Evolutionary conservation across 2,888 invertebrate genomes (phyloP).

Genomic region (Microctonus hyperodae): DNA sequence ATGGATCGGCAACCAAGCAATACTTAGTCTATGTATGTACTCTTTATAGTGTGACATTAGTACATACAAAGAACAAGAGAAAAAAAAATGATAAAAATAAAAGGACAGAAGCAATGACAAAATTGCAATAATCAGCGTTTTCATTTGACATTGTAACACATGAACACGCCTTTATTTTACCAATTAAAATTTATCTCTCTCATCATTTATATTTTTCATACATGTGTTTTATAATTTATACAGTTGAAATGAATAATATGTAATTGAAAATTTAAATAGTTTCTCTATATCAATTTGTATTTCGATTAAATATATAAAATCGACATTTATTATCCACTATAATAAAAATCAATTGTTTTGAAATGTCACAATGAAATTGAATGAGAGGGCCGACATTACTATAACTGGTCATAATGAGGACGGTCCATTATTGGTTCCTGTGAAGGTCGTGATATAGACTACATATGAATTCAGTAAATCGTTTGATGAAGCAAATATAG

Average conservation of each 20-base stretch:
- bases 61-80: not conserved
- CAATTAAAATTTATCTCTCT: not conserved
- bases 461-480: not conserved
- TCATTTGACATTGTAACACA: not conserved
- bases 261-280: not conserved
- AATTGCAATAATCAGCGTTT: not conserved
- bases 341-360: not conserved
- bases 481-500: not conserved
- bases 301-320: not conserved
- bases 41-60: slow-evolving; percentile 1
- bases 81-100: slow-evolving; percentile 15
- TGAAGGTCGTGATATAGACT: not conserved
- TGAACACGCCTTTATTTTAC: not conserved
- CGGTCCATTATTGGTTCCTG: not conserved
- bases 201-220: not conserved
- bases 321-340: not conserved
- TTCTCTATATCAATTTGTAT: not conserved
- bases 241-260: not conserved
- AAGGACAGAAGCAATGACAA: slow-evolving; percentile 9
- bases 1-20: slow-evolving; percentile 19
- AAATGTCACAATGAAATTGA: not conserved
- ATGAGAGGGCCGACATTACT: no score
- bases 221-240: not conserved
- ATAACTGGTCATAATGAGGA: not conserved
- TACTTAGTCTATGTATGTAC: not conserved